Base-by-base conservation (phyloP, 2,113 vertebrate species). In the Triplophysa tibetana region DNA sequence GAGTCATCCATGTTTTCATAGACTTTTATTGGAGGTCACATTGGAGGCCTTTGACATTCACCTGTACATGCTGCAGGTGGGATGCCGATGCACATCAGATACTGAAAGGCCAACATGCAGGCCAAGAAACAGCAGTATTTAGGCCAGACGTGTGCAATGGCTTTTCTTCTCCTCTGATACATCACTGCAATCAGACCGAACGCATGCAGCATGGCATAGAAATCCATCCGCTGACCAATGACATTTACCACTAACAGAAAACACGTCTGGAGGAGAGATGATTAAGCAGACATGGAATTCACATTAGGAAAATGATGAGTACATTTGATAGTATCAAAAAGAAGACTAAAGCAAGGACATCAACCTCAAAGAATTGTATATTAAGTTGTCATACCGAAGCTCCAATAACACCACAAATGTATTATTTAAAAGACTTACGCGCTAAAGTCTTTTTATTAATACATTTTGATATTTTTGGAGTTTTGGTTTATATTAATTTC, bases 161-260 rank as follows among this genome's bases (percentile, higher is more conserved):
- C 97, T 90, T 97, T 99, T 82, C 98, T 95, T 85, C 97, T 90
- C 0, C 98, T 94, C 79, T 96, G 91, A 82, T 95, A 98, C 86
- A 99, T 90, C 67, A 99, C 96, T 0, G 85, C 92, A 14, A 98
- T 95, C 84, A 99, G 84, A 82, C 95, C 95, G 29, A 98, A 94
- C 67, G 94, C 96, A 21, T 99, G 98, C 68, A 99, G 90, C 96
- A 98, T 95, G 78, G 96, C 95, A 26, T 95, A 99, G 90, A 99
- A 98, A 88, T 99, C 98, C 98, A 99, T 99, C 24, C 98, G 92
- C 87, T 99, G 98, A 19, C 98, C 98, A 8, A 99, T 96, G 19
- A 98, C 96, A 2, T 98, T 99, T 81, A 99, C 94, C 23, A 92
- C 96, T 83, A 99, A 83, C 86, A 99, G 91, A 88, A 99, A 96